A percentile compares a stretch with the other conserved stretches of the same genome.
phyloP scores from a whole-genome alignment of 2,113 vertebrate genomes.

The Morone saxatilis region DNA sequence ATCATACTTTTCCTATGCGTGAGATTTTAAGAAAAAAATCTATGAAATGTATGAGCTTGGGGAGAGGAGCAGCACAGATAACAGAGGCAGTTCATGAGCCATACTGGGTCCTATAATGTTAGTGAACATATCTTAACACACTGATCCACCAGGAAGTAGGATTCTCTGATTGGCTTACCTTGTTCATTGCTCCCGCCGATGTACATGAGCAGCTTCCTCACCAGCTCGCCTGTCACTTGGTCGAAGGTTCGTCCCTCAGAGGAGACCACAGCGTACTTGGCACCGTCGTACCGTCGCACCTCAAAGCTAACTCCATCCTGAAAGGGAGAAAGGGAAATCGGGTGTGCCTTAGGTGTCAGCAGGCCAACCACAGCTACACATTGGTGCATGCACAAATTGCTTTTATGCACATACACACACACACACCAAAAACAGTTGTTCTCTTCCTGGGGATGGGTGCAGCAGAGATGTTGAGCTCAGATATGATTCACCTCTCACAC shows the following conservation, averaged over 20 bases:
- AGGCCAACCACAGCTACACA: not conserved
- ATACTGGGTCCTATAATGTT: not conserved
- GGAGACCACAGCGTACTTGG: conserved; percentile 86
- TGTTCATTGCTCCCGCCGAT: conserved; percentile 91
- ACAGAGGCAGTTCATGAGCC: not conserved
- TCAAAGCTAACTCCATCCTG: conserved; percentile 91
- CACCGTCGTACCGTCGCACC: conserved; percentile 87
- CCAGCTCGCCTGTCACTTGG: conserved; percentile 89
- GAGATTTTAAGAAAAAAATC: not conserved
- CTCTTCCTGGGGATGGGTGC: conserved; percentile 10
- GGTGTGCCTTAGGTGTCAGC: too few relatives aligned
- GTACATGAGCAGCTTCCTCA: conserved; percentile 91
- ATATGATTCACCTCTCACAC: conserved; percentile 74
- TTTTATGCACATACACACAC: not conserved
- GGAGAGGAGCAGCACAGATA: not conserved
- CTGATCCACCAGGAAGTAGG: not conserved
- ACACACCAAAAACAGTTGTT: not conserved
- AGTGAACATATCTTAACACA: not conserved
- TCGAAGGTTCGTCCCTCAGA: conserved; percentile 89
- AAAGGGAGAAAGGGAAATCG: not conserved
- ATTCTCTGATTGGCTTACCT: conserved; percentile 79
- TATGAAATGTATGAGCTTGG: not conserved
- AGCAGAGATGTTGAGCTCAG: conserved; percentile 27
- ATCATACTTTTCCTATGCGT: not conserved
- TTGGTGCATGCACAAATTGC: not conserved